These are phyloP conservation scores for Sympetrum striolatum DNA, from an alignment of 2,888 invertebrate genomes.

Conservation along the genomic window DNA sequence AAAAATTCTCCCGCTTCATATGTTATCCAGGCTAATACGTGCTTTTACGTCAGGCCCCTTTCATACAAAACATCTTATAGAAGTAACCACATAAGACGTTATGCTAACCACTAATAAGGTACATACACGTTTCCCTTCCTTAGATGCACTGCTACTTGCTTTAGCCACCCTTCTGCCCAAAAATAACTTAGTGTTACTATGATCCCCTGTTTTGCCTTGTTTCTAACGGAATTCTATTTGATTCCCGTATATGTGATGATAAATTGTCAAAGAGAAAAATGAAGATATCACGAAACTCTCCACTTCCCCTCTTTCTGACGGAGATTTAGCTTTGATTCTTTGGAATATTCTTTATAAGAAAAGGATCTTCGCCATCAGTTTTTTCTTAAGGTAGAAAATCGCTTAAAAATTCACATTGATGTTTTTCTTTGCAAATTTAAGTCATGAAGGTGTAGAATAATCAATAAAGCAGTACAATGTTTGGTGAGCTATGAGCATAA, in stretches of 20 bases:
- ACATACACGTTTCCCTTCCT: too few species aligned
- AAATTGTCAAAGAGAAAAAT: not conserved
- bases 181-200: not conserved
- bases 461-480: not conserved
- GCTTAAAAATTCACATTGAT: not conserved
- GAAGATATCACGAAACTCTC: not conserved
- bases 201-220: not conserved
- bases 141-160: not conserved
- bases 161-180: not conserved
- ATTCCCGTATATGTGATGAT: not conserved
- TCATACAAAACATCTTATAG: not conserved
- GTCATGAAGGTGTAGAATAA: not conserved
- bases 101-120: too few species aligned
- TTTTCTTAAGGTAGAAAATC: not conserved
- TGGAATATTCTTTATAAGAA: too few species aligned
- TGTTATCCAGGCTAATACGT: not conserved
- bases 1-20: not conserved
- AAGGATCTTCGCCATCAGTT: not conserved
- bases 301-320: not conserved
- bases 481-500: not conserved
- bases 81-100: too few species aligned
- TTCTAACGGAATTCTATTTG: not conserved
- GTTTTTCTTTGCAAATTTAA: not conserved
- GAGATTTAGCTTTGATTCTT: not conserved
- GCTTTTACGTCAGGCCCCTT: not conserved